A percentile compares a stretch with the other conserved stretches of the same genome.
phyloP scores from a whole-genome alignment of 1,140 invertebrate species.

The Pentalonia nigronervosa region DNA sequence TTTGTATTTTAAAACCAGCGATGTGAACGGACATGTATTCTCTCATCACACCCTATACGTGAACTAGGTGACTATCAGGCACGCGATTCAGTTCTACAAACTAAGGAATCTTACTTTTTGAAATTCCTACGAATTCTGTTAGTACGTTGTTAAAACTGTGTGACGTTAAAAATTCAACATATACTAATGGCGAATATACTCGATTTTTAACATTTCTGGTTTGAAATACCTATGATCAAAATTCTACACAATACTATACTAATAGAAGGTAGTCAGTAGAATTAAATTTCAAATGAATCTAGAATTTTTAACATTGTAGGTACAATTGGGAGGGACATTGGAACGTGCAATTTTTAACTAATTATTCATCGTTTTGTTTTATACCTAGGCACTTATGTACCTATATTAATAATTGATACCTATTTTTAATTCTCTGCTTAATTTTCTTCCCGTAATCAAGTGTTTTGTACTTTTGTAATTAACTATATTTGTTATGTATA shows the following conservation, averaged over 20 bases:
- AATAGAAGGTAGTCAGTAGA: too few relatives aligned
- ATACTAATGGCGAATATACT: too few relatives aligned
- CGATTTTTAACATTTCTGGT: too few relatives aligned
- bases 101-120: neutral
- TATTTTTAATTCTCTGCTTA: neutral
- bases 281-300: neutral
- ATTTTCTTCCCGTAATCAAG: neutral
- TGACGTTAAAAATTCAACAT: neutral
- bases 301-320: neutral
- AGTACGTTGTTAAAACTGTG: neutral
- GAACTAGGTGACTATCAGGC: neutral
- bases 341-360: neutral
- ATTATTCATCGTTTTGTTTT: neutral
- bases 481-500: constrained; percentile 8
- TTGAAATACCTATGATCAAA: neutral
- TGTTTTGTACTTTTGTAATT: constrained; percentile 10
- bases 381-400: neutral
- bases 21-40: neutral
- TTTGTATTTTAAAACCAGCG: neutral
- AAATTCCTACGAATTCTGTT: neutral
- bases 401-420: neutral
- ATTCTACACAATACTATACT: too few relatives aligned
- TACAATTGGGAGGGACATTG: neutral
- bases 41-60: neutral
- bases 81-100: neutral